Conservation (phyloP, 2,113 vertebrate genomes). For the Pterocles burchelli region DNA sequence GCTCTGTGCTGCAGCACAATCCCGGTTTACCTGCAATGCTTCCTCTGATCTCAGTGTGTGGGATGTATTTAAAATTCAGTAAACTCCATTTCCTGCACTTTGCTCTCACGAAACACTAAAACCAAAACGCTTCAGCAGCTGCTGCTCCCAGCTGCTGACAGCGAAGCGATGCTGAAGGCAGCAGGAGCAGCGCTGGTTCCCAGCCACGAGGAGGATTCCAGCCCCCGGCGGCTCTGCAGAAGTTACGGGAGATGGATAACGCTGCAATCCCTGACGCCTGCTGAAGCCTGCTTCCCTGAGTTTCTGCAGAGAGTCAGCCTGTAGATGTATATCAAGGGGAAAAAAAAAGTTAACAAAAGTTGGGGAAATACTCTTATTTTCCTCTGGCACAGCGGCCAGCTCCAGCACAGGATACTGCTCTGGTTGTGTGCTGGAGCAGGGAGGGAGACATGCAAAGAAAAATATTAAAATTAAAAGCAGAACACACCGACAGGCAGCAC, state of each 20-base stretch:
- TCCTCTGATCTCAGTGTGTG: accelerated
- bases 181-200: neutral
- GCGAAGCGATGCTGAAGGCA: neutral
- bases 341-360: neutral
- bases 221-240: neutral
- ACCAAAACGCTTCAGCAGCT: neutral
- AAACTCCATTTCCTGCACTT: neutral
- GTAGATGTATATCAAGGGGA: neutral
- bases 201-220: neutral
- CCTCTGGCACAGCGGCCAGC: neutral
- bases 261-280: neutral
- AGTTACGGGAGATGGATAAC: neutral
- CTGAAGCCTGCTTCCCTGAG: neutral
- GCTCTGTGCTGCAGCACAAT: neutral
- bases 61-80: neutral
- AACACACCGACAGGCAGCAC: neutral
- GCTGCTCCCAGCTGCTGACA: neutral
- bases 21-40: neutral
- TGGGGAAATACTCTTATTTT: neutral
- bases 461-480: neutral
- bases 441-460: neutral
- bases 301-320: neutral
- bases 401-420: neutral
- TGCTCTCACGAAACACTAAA: neutral
- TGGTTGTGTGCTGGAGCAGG: neutral